These are phyloP conservation scores for Otolemur garnettii DNA, from an alignment of 2,113 vertebrate species.

Conservation along the genomic window DNA sequence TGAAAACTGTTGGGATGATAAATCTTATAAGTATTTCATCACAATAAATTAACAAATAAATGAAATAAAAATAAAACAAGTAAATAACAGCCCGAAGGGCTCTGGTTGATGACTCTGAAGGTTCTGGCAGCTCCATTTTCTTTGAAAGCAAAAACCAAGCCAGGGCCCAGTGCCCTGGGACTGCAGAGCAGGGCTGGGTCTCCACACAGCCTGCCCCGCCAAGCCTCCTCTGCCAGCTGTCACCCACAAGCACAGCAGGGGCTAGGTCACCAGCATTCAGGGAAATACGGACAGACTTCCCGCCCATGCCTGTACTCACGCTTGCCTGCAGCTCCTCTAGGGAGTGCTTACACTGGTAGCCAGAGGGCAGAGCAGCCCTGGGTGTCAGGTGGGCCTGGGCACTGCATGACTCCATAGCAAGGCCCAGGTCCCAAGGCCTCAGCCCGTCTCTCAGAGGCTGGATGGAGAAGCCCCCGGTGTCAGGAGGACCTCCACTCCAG, in stretches of 20 bases:
- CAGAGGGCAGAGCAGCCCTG: background rate
- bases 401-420: background rate
- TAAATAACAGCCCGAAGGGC: background rate
- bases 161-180: accelerated
- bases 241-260: accelerated
- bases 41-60: background rate
- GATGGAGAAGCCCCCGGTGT: background rate
- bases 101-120: background rate
- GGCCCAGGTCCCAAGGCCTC: no score
- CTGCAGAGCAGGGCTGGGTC: background rate
- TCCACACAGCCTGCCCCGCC: no score
- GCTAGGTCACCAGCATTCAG: background rate
- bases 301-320: accelerated
- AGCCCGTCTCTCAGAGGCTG: background rate
- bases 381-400: background rate
- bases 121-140: background rate
- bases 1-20: background rate
- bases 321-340: background rate
- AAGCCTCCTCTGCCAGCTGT: background rate
- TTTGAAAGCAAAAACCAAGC: background rate
- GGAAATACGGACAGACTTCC: background rate
- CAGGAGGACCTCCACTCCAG: no score
- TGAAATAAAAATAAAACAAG: background rate
- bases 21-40: background rate
- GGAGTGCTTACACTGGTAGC: background rate